Percentiles rank a stretch among this genome's conserved stretches.
Evolutionary conservation across 2,888 invertebrate genomes (phyloP).

Genomic region (Dinocampus coccinellae): DNA sequence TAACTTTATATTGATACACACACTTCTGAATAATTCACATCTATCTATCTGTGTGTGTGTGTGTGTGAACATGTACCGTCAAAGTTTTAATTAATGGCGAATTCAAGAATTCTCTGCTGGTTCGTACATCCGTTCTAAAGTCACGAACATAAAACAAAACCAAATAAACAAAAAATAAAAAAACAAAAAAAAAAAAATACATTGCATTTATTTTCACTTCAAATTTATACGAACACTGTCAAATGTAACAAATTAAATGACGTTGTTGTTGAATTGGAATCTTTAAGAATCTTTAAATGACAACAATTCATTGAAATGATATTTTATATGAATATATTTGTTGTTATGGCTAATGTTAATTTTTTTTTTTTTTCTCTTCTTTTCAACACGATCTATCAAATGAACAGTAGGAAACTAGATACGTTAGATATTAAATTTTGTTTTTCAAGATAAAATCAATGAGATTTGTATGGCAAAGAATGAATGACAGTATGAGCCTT

Average conservation of each 20-base stretch:
- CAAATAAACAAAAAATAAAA: too few relatives aligned
- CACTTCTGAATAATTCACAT: background rate
- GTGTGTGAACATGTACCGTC: conserved; percentile 7
- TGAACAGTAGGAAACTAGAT: background rate
- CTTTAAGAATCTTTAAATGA: too few relatives aligned
- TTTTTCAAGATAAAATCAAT: background rate
- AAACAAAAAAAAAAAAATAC: too few relatives aligned
- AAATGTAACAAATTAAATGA: conserved; percentile 23
- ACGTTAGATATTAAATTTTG: background rate
- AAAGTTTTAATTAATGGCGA: conserved; percentile 34
- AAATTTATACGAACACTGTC: conserved; percentile 44
- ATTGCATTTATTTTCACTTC: background rate
- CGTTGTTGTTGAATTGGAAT: too few relatives aligned
- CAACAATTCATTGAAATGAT: too few relatives aligned
- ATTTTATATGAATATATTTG: too few relatives aligned
- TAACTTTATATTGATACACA: background rate
- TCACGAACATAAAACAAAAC: background rate
- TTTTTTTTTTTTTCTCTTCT: too few relatives aligned
- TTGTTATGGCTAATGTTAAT: too few relatives aligned
- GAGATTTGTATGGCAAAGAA: background rate
- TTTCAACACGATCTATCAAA: background rate
- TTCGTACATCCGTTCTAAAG: conserved; percentile 14
- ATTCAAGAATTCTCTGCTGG: conserved; percentile 20
- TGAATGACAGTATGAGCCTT: conserved; percentile 30
- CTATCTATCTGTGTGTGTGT: too few relatives aligned